Evolutionary conservation across 2,888 invertebrate genomes (phyloP), one percentile per base, ranked within the genome.

Genomic region (Sesamia inferens): DNA sequence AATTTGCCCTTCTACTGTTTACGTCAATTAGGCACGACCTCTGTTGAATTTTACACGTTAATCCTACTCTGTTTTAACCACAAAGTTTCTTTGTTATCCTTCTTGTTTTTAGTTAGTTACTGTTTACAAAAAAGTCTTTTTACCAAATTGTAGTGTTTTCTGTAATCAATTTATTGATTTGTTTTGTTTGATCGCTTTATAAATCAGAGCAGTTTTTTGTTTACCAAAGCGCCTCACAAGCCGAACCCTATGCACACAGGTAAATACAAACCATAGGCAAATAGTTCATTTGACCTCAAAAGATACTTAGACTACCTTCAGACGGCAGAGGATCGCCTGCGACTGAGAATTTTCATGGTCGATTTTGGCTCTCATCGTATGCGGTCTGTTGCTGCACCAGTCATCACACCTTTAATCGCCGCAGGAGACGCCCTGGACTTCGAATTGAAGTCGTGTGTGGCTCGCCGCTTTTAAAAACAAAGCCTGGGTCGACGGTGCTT

Each of bases 361-460:
- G 80, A 78, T 83, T 83, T 87, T 79, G 81, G 11, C 11, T 44
- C 87, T 86, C 85, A 87, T 67, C 85, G 86, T 86, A 87, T 19
- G 19, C 19, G 19, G 19, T 19, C 19, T 10, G 19, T 51, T 4
- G 3, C 4, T 19, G 19, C 19, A 19, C 10, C 6, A 19, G 7
- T 24, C 3, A 16, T 7, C 39, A 39, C 39, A 7, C 39, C 5
- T 7, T 7, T 39, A 39, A 5, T 39, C 39, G 39, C 39, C 39
- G 39, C 39, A 39, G 39, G 39, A 39, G 39, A 39, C 39, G 39
- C 39, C 39, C 4, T 39, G 39, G n/a, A n/a, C n/a, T n/a, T n/a
- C n/a, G n/a, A 31, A 31, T 31, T 3, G 39, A 39, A 2, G 39
- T 39, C 39, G 39, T 39, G 39, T 5, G 39, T 39, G 39, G 39